These are phyloP conservation scores for Pterocles gutturalis DNA, from an alignment of 2,113 vertebrate species.

Conservation along the genomic window DNA sequence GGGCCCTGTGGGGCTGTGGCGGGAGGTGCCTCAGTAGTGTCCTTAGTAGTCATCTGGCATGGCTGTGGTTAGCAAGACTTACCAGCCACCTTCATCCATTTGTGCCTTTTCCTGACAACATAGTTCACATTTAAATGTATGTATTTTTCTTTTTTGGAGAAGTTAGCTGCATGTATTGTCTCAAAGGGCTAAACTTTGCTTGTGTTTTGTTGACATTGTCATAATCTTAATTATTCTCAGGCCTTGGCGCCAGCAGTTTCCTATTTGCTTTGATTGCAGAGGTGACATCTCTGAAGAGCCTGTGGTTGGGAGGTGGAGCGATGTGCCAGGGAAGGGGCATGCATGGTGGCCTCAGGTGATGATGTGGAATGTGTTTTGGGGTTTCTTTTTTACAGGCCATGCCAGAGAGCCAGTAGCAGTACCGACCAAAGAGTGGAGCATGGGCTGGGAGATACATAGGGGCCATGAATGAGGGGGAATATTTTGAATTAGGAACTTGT, in stretches of 20 bases:
- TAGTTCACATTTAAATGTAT: fast-evolving
- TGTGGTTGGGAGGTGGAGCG: neutral
- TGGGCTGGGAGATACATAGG: fast-evolving
- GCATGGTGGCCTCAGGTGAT: fast-evolving
- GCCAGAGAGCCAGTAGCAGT: neutral
- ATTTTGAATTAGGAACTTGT: neutral
- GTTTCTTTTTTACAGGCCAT: neutral
- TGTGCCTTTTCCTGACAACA: neutral
- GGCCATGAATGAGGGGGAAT: neutral
- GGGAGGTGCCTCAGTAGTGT: no score
- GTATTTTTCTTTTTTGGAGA: fast-evolving
- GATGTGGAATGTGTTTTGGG: neutral
- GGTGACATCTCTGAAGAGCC: neutral
- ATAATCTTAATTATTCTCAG: neutral
- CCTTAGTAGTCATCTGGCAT: no score
- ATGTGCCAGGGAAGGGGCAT: neutral
- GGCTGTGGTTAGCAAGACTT: no score
- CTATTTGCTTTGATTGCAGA: neutral
- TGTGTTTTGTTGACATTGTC: neutral
- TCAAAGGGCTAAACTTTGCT: fast-evolving
- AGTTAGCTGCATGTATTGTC: no score
- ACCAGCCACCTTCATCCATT: fast-evolving
- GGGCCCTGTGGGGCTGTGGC: no score
- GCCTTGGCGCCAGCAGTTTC: neutral
- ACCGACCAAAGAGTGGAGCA: neutral